Evolutionary conservation across 2,113 vertebrate species (phyloP), one percentile per base, ranked within the genome.

Genomic region (Tylochromis polylepis): DNA sequence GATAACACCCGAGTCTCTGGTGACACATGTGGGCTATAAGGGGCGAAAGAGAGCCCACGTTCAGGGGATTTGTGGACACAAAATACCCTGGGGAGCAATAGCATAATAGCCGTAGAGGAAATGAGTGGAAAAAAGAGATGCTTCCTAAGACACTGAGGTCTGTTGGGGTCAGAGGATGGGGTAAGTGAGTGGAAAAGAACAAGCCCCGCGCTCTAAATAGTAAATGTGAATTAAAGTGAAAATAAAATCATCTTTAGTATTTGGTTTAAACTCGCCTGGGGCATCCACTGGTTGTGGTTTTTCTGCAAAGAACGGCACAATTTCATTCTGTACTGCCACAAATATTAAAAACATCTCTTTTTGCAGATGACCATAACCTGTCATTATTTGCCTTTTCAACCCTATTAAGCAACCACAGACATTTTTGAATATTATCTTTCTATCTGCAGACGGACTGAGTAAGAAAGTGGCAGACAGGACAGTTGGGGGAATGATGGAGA

Each of bases 151-250:
- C 14, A 65, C 38, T 56, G 55, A 57, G 88, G 90, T 89, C 89
- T 85, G 34, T 43, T 38, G 1, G 82, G 89, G 90, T 93, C 85
- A 91, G n/a, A 15, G 27, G 72, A 91, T 79, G 84, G 88, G 0
- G 70, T 87, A 91, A 93, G 82, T 81, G 89, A 91, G 86, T 88
- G 88, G 85, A 92, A 92, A 90, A 88, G 87, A 80, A 85, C 24
- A 4, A 46, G 62, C 62, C 41, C 65, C 6, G 22, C 34, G 79
- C 85, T 81, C 24, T 46, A 88, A 92, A 89, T 41, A 89, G 49
- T 70, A 79, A 58, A 75, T 29, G 22, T 62, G 49, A 43, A 88
- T 81, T 59, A 83, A 91, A 85, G 15, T 36, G 82, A 83, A 82
- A 36, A 49, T n/a, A 82, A 87, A 91, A 89, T 89, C 78, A 81